Base-by-base conservation (phyloP, 2,797 vertebrate genomes). In the Pipistrellus pipistrellus region DNA sequence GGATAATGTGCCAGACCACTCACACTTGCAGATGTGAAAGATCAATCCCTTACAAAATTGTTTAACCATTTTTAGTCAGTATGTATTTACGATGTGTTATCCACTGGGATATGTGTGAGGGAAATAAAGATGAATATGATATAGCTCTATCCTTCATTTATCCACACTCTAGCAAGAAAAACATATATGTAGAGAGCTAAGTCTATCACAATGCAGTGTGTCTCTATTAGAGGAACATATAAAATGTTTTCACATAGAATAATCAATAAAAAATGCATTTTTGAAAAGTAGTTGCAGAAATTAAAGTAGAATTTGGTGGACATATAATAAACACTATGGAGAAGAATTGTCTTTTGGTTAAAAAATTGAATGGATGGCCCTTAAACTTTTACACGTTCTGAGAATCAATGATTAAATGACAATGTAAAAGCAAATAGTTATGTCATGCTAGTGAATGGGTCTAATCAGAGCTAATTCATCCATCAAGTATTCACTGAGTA, bases 391-490 rank as follows among this genome's bases (percentile, higher is more conserved):
- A 68, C 10, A 48, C 55, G 8, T 88, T 93, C 25, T 82, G n/a
- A 93, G 23, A 46, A 82, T 88, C 69, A 69, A 46, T 62, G 41
- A 78, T 62, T 69, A 73, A 89, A 95, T 18, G 23, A 91, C 11
- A 86, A 15, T 27, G 2, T 18, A 68, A 93, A 83, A 83, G 11
- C 23, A 73, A 80, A 88, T 25, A 83, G 21, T 5, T 46, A 72
- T 71, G 55, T 25, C 30, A 27, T 80, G 25, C 3, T 59, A 81
- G 6, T 57, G 51, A 69, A 89, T 53, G 25, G 20, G 12, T 46
- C 53, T 66, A 5, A 38, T 46, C 32, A 53, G 41, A 75, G 32
- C 10, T 93, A 80, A 89, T 27, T 69, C 32, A 84, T 41, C 11
- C 51, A 93, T 80, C n/a, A 93, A 89, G 64, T 57, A n/a, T 12